phyloP scores from a whole-genome alignment of 1,140 invertebrate genomes.

The Bombus waltoni region DNA sequence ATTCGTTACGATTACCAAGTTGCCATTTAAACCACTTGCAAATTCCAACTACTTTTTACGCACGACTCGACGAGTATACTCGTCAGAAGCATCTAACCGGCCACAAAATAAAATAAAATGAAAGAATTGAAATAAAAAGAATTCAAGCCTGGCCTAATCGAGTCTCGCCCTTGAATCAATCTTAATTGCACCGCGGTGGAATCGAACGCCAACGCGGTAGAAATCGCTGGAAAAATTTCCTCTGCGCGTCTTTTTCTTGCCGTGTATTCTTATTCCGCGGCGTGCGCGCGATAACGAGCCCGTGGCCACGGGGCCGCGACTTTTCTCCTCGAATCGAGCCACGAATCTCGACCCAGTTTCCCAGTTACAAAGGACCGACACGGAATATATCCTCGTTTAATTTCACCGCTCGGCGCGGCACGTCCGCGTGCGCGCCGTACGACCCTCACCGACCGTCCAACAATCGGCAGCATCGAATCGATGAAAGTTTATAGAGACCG shows the following conservation, averaged over 20 bases:
- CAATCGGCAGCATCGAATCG: conserved; percentile 52
- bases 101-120: too few species aligned
- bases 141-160: background rate
- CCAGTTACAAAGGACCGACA: conserved; percentile 25
- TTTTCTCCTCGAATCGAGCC: conserved; percentile 44
- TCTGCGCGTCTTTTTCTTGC: conserved; percentile 5
- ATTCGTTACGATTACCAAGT: too few species aligned
- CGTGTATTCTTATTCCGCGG: conserved; percentile 37
- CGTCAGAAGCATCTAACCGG: too few species aligned
- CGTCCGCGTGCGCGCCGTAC: conserved; percentile 22
- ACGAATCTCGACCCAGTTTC: conserved; percentile 48
- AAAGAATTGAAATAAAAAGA: too few species aligned
- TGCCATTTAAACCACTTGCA: too few species aligned
- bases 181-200: background rate
- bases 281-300: conserved; percentile 42
- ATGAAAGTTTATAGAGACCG: conserved; percentile 42
- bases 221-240: background rate
- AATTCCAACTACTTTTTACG: accelerated
- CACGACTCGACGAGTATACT: too few species aligned
- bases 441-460: background rate
- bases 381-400: conserved; percentile 46
- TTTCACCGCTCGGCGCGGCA: conserved; percentile 37
- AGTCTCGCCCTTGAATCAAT: conserved; percentile 6
- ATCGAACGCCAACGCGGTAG: background rate
- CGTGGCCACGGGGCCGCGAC: conserved; percentile 32